Conservation (phyloP, 92 coral and sea anemone genomes). For the Porites lobata region DNA sequence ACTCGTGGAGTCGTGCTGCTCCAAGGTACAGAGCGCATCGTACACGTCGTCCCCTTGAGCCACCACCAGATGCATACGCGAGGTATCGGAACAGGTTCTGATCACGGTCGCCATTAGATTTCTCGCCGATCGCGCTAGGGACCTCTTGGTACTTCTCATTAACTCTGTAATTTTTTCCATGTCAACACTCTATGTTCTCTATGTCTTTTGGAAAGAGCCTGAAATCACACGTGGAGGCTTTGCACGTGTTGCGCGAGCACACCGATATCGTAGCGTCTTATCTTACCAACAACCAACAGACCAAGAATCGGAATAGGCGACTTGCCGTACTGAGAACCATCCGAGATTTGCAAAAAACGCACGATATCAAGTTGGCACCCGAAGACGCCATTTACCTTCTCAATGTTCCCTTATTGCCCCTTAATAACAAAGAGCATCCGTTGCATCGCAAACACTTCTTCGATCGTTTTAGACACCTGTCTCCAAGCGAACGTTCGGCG, state of each 20-base stretch:
- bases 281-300: neutral
- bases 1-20: neutral
- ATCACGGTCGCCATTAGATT: neutral
- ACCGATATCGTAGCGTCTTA: neutral
- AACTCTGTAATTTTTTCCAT: neutral
- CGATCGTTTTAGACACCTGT: neutral
- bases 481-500: neutral
- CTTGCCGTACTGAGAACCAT: neutral
- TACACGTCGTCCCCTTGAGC: slow-evolving; percentile 9
- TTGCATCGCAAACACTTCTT: neutral
- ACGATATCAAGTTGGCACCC: neutral
- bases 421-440: neutral
- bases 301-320: neutral
- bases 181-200: no score
- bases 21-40: slow-evolving; percentile 9
- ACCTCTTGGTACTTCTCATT: neutral
- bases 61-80: neutral
- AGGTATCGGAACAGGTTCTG: neutral
- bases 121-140: neutral
- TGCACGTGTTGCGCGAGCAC: neutral
- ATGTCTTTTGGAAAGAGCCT: neutral
- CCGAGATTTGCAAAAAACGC: neutral
- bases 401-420: neutral
- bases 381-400: neutral
- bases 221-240: neutral